These are phyloP conservation scores for Mimachlamys varia DNA, from an alignment of 2,888 invertebrate genomes.

Conservation along the genomic window DNA sequence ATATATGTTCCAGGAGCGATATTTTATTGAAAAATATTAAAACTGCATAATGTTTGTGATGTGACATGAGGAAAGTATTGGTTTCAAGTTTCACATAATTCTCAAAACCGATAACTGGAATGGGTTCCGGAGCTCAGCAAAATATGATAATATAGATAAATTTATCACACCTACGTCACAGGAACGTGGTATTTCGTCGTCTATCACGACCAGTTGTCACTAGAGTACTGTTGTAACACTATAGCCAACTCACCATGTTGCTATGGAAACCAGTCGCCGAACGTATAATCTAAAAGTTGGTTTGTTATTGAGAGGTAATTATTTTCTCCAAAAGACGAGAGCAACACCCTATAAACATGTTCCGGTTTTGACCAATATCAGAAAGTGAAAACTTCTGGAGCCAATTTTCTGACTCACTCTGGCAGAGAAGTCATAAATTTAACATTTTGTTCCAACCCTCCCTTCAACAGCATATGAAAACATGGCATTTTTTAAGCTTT, in stretches of 20 bases:
- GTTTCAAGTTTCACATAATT: neutral
- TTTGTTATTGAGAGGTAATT: neutral
- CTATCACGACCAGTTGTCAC: neutral
- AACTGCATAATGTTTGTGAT: neutral
- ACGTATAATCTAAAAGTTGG: neutral
- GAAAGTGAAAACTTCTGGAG: constrained; percentile 11
- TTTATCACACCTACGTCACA: neutral
- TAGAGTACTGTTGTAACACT: neutral
- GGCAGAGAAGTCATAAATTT: neutral
- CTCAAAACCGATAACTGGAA: neutral
- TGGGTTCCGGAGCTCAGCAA: neutral
- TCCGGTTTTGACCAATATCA: constrained; percentile 19
- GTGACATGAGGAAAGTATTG: neutral
- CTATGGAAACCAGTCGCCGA: neutral
- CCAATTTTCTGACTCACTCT: neutral
- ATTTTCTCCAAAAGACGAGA: neutral
- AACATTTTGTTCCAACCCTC: neutral
- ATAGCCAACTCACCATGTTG: neutral
- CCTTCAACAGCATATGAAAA: neutral
- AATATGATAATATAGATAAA: neutral
- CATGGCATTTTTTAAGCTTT: constrained; percentile 4
- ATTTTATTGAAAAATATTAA: neutral
- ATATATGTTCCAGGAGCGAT: neutral
- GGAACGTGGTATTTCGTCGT: neutral
- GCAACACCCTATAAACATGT: constrained; percentile 1